Percentiles rank a stretch among this genome's conserved stretches.
Evolutionary conservation across 1,140 invertebrate genomes (phyloP).

Genomic region (Melitaea cinxia): DNA sequence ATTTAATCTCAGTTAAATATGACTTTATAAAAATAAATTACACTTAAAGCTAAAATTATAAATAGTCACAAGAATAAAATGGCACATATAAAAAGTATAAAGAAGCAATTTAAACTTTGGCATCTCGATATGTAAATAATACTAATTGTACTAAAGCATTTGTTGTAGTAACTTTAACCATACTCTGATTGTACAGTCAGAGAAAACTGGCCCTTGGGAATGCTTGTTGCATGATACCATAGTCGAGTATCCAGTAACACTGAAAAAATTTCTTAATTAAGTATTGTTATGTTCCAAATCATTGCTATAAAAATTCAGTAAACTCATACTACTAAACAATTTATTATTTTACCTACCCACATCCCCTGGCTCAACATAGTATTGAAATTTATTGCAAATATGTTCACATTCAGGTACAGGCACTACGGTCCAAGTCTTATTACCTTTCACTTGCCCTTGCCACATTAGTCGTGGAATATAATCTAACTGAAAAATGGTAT

Average conservation of each 20-base stretch:
- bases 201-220: slow-evolving; percentile 92
- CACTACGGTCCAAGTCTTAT: slow-evolving; percentile 92
- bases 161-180: slow-evolving; percentile 82
- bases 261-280: slow-evolving; percentile 64
- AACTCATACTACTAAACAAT: neutral
- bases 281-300: neutral
- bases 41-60: slow-evolving; percentile 48
- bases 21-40: slow-evolving; percentile 39
- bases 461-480: slow-evolving; percentile 95
- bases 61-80: slow-evolving; percentile 53
- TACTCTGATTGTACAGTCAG: slow-evolving; percentile 96
- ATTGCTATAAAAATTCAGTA: neutral
- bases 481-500: slow-evolving; percentile 87
- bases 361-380: slow-evolving; percentile 92
- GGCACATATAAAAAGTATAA: slow-evolving; percentile 42
- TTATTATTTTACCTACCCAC: slow-evolving; percentile 82
- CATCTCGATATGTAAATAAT: slow-evolving; percentile 69
- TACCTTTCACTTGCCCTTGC: slow-evolving; percentile 95
- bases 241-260: slow-evolving; percentile 94
- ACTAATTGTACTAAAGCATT: slow-evolving; percentile 53
- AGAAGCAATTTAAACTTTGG: slow-evolving; percentile 66
- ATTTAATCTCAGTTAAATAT: slow-evolving; percentile 35
- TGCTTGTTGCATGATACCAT: slow-evolving; percentile 95
- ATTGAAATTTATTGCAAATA: slow-evolving; percentile 87
- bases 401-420: slow-evolving; percentile 95